phyloP scores from a whole-genome alignment of 64 coral and sea anemone genomes.

The Pocillopora verrucosa region DNA sequence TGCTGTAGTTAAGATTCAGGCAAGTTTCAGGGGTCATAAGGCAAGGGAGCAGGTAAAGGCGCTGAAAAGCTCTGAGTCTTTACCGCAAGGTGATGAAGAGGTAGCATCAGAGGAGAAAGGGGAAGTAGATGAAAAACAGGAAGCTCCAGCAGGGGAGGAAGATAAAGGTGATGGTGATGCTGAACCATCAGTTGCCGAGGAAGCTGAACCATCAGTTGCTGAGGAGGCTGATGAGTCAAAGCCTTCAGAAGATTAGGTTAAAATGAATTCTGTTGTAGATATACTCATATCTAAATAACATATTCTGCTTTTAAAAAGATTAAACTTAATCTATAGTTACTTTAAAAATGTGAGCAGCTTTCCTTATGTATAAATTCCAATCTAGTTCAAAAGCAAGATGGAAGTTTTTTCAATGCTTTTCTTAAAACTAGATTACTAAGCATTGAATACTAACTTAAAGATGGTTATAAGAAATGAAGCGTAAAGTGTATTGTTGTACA shows the following conservation, averaged over 20 bases:
- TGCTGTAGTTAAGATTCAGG: conserved; percentile 95
- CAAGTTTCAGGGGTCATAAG: conserved; percentile 91
- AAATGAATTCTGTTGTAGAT: neutral
- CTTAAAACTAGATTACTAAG: too few species aligned
- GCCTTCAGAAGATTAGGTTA: conserved; percentile 40
- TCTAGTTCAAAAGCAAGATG: too few species aligned
- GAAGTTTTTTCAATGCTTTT: neutral
- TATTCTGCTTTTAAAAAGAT: neutral
- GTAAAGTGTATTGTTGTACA: neutral
- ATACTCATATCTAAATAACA: too few species aligned
- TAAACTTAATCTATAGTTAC: neutral
- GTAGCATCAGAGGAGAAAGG: conserved; percentile 13
- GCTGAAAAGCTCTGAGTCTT: conserved; percentile 57
- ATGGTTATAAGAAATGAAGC: neutral
- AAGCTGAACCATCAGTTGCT: neutral
- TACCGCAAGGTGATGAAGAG: neutral
- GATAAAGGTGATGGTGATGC: neutral
- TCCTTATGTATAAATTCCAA: too few species aligned
- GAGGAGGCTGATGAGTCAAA: conserved; percentile 24
- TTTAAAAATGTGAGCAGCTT: too few species aligned
- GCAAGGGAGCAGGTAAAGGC: conserved; percentile 68
- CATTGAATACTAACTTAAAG: neutral
- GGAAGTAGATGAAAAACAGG: neutral
- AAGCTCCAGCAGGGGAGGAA: neutral
- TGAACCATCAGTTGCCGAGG: neutral